phyloP scores from a whole-genome alignment of 2,888 invertebrate genomes.

The Agriopis leucophaearia region DNA sequence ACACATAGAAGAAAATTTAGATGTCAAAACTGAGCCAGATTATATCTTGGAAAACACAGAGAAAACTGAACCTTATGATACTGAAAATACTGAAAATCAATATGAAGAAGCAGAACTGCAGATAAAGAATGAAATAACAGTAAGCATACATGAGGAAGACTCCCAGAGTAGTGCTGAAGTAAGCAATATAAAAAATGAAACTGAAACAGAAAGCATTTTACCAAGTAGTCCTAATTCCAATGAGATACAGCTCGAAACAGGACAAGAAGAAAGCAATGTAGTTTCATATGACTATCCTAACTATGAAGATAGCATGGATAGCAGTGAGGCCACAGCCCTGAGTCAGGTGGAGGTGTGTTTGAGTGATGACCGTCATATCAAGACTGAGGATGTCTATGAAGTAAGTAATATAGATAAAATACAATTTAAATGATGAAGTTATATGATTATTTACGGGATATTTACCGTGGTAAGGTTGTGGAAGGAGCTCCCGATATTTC shows the following conservation, averaged over 20 bases:
- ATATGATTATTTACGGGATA: too few species aligned
- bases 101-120: conserved; percentile 59
- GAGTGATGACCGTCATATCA: conserved; percentile 66
- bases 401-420: conserved; percentile 47
- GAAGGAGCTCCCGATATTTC: too few species aligned
- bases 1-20: conserved; percentile 50
- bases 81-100: conserved; percentile 46
- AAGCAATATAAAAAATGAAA: conserved; percentile 17
- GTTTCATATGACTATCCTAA: conserved; percentile 68
- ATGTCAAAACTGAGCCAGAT: conserved; percentile 52
- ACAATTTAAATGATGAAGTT: too few species aligned
- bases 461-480: too few species aligned
- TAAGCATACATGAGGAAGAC: conserved; percentile 34
- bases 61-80: neutral
- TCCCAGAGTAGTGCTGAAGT: conserved; percentile 19
- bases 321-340: conserved; percentile 70
- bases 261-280: conserved; percentile 48
- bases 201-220: conserved; percentile 39
- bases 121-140: conserved; percentile 48
- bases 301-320: conserved; percentile 75
- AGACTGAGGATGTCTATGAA: conserved; percentile 58
- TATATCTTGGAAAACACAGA: conserved; percentile 40
- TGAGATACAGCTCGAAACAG: conserved; percentile 64
- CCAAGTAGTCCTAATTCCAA: conserved; percentile 46
- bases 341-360: conserved; percentile 76